Base-by-base conservation (phyloP, 2,113 vertebrate species). In the Toxotes jaculatrix region DNA sequence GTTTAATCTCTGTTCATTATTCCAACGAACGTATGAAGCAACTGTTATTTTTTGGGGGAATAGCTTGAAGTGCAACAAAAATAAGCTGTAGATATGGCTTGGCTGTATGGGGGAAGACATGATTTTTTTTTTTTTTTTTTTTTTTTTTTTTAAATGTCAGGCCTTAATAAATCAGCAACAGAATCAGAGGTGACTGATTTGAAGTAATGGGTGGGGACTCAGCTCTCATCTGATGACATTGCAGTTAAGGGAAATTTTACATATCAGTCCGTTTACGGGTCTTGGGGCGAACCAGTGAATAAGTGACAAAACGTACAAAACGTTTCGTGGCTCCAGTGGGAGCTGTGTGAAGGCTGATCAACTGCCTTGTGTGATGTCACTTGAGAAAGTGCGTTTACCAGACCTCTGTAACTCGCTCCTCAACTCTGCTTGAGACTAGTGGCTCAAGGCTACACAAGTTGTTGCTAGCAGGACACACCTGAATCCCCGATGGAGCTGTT, bases 1-100 rank as follows among this genome's bases (percentile, higher is more conserved):
- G 14, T 78, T 77, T 53, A 57, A 79, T 77, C 12, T 73, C 27
- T 43, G 32, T 38, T 80, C 7, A 16, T 74, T 71, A 45, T 61
- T 73, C 57, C 31, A 69, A 1, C 53, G 9, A 65, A 53, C 63
- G 27, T 55, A 34, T 66, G 8, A 74, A 78, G 43, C 43, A 60
- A 42, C 19, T 32, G 12, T 16, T 36, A 16, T 43, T 69, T 23
- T 64, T 59, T 17, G 10, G 4, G 10, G 34, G 6, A 38, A 60
- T 38, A 5, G 11, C 17, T n/a, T 40, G 3, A 63, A 42, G 12
- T 21, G 16, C 34, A 61, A 38, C 59, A 21, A 36, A 38, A 51
- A 51, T 21, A 51, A 51, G 16, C 2, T 7, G 16, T 49, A 49
- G 45, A 49, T 5, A n/a, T 12, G 8, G 47, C n/a, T 56, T 38